Percentiles rank a stretch among this genome's conserved stretches.
phyloP scores from a whole-genome alignment of 2,888 invertebrate species.

The Rapana venosa region DNA sequence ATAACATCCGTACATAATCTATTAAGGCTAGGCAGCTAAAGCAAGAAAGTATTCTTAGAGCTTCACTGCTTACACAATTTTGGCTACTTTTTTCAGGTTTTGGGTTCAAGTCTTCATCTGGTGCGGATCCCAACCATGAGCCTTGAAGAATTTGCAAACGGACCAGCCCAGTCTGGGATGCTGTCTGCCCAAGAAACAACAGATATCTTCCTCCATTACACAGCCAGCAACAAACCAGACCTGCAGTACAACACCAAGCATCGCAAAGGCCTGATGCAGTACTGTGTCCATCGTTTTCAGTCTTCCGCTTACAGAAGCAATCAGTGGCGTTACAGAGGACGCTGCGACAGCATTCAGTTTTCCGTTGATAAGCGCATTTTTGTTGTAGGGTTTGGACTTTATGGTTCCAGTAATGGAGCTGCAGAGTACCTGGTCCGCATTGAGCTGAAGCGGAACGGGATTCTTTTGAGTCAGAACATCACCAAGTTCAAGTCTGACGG shows the following conservation, averaged over 20 bases:
- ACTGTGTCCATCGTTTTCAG: conserved; percentile 96
- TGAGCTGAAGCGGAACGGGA: conserved; percentile 92
- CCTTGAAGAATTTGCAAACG: conserved; percentile 95
- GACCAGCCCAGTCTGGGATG: conserved; percentile 94
- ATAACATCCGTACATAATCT: too few species aligned
- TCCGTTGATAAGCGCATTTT: conserved; percentile 96
- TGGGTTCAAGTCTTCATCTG: conserved; percentile 87
- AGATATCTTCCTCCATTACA: conserved; percentile 96
- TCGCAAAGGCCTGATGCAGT: conserved; percentile 92
- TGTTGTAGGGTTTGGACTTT: conserved; percentile 95
- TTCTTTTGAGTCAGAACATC: conserved; percentile 92
- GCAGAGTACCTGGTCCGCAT: conserved; percentile 96
- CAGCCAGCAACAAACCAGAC: conserved; percentile 91
- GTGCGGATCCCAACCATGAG: conserved; percentile 96
- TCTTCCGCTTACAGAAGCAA: conserved; percentile 97
- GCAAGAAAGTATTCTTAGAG: too few species aligned
- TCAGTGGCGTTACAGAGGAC: conserved; percentile 97
- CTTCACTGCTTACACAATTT: too few species aligned
- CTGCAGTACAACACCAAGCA: conserved; percentile 90
- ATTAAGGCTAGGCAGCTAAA: too few species aligned
- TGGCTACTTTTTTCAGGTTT: conserved; percentile 56
- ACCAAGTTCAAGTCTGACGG: conserved; percentile 97
- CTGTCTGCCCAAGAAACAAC: conserved; percentile 95
- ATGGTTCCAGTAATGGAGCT: conserved; percentile 96
- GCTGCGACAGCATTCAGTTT: conserved; percentile 98